phyloP scores from a whole-genome alignment of 2,113 vertebrate species.

The Protobothrops mucrosquamatus region DNA sequence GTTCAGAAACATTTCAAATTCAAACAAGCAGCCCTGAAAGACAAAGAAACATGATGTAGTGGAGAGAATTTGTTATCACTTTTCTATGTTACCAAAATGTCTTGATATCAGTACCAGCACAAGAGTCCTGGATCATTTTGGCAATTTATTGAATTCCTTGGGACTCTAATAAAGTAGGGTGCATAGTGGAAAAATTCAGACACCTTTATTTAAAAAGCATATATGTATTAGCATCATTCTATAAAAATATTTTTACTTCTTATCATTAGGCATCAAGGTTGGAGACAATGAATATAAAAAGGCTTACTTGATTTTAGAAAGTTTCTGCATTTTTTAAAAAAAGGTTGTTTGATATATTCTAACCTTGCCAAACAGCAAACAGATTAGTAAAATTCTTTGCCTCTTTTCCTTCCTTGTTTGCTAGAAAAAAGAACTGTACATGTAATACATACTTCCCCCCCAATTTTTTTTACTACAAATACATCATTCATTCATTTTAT shows the following conservation, averaged over 20 bases:
- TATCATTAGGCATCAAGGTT: not conserved
- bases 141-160: not conserved
- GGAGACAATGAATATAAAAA: not conserved
- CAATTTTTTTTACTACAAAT: not conserved
- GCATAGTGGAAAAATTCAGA: not conserved
- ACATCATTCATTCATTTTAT: not conserved
- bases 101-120: not conserved
- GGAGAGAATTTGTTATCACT: not conserved
- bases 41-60: not conserved
- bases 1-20: slow-evolving; percentile 61
- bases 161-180: not conserved
- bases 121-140: not conserved
- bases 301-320: not conserved
- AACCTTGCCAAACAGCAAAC: not conserved
- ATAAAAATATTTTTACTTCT: not conserved
- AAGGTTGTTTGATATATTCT: not conserved
- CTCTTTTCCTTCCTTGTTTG: not conserved
- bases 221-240: not conserved
- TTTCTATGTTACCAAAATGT: not conserved
- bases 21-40: slow-evolving; percentile 63
- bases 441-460: not conserved
- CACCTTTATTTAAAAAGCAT: not conserved
- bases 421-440: not conserved
- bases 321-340: not conserved
- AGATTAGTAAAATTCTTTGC: no score